phyloP scores from a whole-genome alignment of 1,140 invertebrate species.

The Schlechtendalia chinensis region DNA sequence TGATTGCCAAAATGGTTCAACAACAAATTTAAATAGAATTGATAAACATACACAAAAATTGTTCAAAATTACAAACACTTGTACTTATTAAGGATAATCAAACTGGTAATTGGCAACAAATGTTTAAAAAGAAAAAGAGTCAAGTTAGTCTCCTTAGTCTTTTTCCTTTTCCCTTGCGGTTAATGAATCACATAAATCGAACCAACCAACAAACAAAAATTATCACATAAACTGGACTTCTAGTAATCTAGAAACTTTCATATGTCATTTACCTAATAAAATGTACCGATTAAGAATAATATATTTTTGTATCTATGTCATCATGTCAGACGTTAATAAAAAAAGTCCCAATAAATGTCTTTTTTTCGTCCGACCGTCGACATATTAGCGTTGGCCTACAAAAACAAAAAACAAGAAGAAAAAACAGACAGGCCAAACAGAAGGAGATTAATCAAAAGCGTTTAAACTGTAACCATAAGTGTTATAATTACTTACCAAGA shows the following conservation, averaged over 20 bases:
- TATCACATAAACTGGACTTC: conserved; percentile 13
- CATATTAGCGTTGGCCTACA: conserved; percentile 47
- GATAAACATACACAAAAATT: background rate
- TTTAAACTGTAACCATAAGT: conserved; percentile 6
- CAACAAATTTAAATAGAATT: conserved; percentile 3
- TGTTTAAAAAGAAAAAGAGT: conserved; percentile 17
- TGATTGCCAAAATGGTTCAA: background rate
- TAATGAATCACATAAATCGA: conserved; percentile 41
- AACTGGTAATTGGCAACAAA: conserved; percentile 30
- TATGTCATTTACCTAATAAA: conserved; percentile 43
- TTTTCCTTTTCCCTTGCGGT: conserved; percentile 2
- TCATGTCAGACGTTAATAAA: conserved; percentile 41
- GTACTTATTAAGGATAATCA: conserved; percentile 9
- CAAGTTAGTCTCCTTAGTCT: background rate
- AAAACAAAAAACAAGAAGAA: conserved; percentile 44
- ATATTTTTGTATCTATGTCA: conserved; percentile 42
- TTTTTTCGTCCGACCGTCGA: conserved; percentile 48
- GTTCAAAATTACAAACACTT: background rate
- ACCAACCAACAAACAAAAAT: conserved; percentile 26
- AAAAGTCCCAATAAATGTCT: conserved; percentile 50
- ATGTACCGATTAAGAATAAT: conserved; percentile 39
- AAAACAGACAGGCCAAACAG: conserved; percentile 44
- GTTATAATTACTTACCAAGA: conserved; percentile 70
- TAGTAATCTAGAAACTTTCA: background rate
- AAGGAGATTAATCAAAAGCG: conserved; percentile 45